phyloP scores from a whole-genome alignment of 2,113 vertebrate species.

The Sapayoa aenigma region DNA sequence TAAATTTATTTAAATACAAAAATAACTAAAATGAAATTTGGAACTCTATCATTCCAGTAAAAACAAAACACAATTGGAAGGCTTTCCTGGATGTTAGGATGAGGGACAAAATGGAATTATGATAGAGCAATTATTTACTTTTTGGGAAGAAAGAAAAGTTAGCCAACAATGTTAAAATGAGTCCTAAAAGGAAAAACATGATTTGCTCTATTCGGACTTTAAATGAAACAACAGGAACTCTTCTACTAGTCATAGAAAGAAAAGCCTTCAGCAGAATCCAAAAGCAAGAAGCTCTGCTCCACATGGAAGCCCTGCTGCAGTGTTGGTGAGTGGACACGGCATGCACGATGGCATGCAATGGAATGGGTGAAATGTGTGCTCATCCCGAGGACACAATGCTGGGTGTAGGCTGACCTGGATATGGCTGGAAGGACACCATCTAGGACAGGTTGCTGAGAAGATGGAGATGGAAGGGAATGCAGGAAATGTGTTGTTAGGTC shows the following conservation, averaged over 20 bases:
- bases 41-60: neutral
- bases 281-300: neutral
- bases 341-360: rapidly evolving
- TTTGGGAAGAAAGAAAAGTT: neutral
- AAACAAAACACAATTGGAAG: neutral
- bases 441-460: neutral
- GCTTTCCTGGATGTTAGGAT: neutral
- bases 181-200: neutral
- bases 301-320: neutral
- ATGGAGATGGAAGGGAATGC: neutral
- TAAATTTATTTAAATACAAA: neutral
- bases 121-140: neutral
- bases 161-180: neutral
- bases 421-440: neutral
- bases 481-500: neutral
- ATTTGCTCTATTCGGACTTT: neutral
- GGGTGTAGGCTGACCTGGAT: rapidly evolving
- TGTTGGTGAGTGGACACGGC: rapidly evolving
- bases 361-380: neutral
- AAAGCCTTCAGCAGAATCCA: neutral
- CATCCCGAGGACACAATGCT: neutral
- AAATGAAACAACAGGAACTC: neutral
- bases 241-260: neutral
- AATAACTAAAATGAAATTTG: neutral
- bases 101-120: neutral